A percentile compares a stretch with the other conserved stretches of the same genome.
These are phyloP conservation scores for Embidobia sp. DNA, from an alignment of 2,888 invertebrate species.

Conservation along the genomic window DNA sequence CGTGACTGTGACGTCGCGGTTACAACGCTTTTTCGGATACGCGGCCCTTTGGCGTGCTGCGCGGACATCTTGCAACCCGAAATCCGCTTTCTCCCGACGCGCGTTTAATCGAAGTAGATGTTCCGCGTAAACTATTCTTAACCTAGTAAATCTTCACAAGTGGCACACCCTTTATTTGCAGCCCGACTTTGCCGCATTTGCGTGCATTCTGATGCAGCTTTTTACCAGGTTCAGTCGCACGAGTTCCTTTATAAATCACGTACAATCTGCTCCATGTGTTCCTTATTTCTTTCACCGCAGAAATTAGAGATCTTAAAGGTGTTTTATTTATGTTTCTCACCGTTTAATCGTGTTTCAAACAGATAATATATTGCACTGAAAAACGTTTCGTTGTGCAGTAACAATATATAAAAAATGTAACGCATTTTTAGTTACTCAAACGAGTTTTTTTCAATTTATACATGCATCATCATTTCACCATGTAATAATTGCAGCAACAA, in stretches of 20 bases:
- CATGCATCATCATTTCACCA: no score
- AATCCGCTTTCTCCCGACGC: constrained; percentile 53
- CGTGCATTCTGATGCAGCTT: constrained; percentile 42
- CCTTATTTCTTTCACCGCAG: not conserved
- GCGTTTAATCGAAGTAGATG: constrained; percentile 65
- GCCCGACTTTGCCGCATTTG: constrained; percentile 52
- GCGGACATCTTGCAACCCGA: constrained; percentile 53
- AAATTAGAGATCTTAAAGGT: no score
- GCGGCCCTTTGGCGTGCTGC: constrained; percentile 58
- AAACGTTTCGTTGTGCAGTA: no score
- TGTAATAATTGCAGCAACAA: no score
- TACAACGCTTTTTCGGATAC: constrained; percentile 63
- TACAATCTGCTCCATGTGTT: constrained; percentile 17
- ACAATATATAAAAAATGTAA: no score
- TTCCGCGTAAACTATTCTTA: constrained; percentile 66
- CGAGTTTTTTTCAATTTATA: no score
- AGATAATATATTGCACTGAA: no score
- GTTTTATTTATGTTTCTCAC: no score
- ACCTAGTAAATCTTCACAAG: constrained; percentile 61
- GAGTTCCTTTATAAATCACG: constrained; percentile 23
- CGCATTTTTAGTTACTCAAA: no score
- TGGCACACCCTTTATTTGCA: constrained; percentile 51
- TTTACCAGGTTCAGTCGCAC: constrained; percentile 25
- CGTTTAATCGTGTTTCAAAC: no score
- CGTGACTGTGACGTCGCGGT: constrained; percentile 64